A percentile compares a stretch with the other conserved stretches of the same genome.
These are phyloP conservation scores for Seira ritae DNA, from an alignment of 2,888 invertebrate genomes.

Conservation along the genomic window DNA sequence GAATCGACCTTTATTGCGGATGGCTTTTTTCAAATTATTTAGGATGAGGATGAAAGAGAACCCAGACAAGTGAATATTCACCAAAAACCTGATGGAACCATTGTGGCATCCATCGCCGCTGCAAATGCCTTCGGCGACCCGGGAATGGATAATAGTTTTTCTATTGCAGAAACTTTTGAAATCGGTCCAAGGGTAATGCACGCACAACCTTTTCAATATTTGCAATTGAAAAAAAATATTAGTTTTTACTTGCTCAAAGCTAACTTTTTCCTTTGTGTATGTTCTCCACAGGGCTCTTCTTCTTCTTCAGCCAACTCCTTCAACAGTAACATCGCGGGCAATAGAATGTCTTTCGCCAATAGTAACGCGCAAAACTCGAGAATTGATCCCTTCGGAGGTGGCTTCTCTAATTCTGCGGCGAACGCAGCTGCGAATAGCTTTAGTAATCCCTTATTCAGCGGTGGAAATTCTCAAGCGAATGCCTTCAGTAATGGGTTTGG, in stretches of 20 bases:
- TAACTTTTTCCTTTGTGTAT: background rate
- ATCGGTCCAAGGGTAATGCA: conserved; percentile 53
- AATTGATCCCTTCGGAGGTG: conserved; percentile 32
- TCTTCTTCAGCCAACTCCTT: conserved; percentile 38
- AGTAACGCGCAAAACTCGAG: conserved; percentile 42
- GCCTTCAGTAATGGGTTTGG: conserved; percentile 41
- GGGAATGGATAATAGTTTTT: conserved; percentile 28
- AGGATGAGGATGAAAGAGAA: background rate
- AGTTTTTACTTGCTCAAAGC: background rate
- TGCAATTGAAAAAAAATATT: background rate
- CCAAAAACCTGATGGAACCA: conserved; percentile 50
- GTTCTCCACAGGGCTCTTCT: conserved; percentile 38
- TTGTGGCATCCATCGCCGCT: conserved; percentile 40
- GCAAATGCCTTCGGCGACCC: conserved; percentile 39
- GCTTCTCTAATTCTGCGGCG: conserved; percentile 28
- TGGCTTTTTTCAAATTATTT: background rate
- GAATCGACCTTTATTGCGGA: too few species aligned
- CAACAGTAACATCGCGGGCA: conserved; percentile 43
- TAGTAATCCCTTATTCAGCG: conserved; percentile 50
- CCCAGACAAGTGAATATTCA: conserved; percentile 46
- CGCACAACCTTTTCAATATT: background rate
- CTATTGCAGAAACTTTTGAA: conserved; percentile 45
- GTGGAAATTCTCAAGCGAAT: conserved; percentile 52
- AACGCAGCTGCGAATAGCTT: conserved; percentile 51
- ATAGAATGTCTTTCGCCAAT: conserved; percentile 50